Conservation (phyloP, 2,888 invertebrate species). For the Troilus luridus region DNA sequence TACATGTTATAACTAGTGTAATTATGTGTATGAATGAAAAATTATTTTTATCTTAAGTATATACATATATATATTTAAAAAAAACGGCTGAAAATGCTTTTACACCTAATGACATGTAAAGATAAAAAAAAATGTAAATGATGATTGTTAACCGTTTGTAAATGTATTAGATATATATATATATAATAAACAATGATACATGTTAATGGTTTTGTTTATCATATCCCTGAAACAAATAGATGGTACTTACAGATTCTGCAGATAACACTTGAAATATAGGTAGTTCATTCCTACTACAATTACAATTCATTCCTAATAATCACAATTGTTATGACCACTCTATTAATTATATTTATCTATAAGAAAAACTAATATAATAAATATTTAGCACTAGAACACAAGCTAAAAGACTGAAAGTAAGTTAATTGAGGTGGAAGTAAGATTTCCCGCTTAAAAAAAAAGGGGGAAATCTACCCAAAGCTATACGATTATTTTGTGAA, state of each 20-base stretch:
- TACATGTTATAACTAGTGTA: neutral
- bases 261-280: no score
- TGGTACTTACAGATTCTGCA: neutral
- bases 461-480: neutral
- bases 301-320: no score
- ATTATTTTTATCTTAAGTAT: slow-evolving; percentile 19
- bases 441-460: neutral
- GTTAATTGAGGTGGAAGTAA: neutral
- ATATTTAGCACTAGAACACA: neutral
- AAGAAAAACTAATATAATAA: neutral
- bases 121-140: neutral
- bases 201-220: neutral
- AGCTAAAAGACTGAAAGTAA: no score
- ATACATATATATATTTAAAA: neutral
- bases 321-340: no score
- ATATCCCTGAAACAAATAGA: neutral
- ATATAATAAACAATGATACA: neutral
- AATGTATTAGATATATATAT: slow-evolving; percentile 12
- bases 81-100: neutral
- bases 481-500: neutral
- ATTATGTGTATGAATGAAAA: slow-evolving; percentile 4
- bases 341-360: no score
- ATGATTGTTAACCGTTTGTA: slow-evolving; percentile 1
- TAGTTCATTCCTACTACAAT: no score
- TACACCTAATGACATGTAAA: neutral